These are phyloP conservation scores for Zhuqinia jingwanae DNA, from an alignment of 2,888 invertebrate genomes.

Conservation along the genomic window DNA sequence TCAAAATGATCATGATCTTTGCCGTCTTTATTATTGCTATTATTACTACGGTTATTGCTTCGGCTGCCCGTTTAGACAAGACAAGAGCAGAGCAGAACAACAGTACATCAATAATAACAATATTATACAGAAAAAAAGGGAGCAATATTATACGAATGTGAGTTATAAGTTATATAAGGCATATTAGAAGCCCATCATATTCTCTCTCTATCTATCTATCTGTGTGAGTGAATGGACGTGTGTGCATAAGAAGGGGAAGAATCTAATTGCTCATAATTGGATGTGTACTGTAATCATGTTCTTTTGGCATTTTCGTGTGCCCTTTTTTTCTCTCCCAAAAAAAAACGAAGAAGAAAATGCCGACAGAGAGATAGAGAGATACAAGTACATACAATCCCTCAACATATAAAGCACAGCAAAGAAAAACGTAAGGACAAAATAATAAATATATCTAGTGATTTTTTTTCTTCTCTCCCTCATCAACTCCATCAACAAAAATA, in stretches of 20 bases:
- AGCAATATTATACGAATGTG: neutral
- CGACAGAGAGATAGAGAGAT: slow-evolving; percentile 69
- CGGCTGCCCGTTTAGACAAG: slow-evolving; percentile 32
- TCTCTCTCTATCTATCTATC: neutral
- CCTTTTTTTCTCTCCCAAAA: slow-evolving; percentile 73
- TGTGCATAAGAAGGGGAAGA: slow-evolving; percentile 74
- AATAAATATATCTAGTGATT: slow-evolving; percentile 14
- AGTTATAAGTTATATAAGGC: too few species aligned
- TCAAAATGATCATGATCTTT: slow-evolving; percentile 16
- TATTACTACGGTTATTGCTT: slow-evolving; percentile 49
- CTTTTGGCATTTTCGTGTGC: slow-evolving; percentile 77
- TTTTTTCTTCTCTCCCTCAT: slow-evolving; percentile 5
- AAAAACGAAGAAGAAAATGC: slow-evolving; percentile 73
- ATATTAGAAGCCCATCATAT: too few species aligned
- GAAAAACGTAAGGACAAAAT: neutral
- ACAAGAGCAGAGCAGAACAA: neutral
- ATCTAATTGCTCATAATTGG: slow-evolving; percentile 80
- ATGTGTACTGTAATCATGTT: slow-evolving; percentile 79
- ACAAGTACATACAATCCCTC: slow-evolving; percentile 15
- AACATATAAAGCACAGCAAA: too few species aligned
- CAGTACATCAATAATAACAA: slow-evolving; percentile 23
- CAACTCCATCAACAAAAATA: too few species aligned
- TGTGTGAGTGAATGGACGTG: slow-evolving; percentile 16
- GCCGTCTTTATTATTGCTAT: slow-evolving; percentile 25
- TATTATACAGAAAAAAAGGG: slow-evolving; percentile 1